Evolutionary conservation across 2,797 vertebrate species (phyloP).

Genomic region (Picus viridis): DNA sequence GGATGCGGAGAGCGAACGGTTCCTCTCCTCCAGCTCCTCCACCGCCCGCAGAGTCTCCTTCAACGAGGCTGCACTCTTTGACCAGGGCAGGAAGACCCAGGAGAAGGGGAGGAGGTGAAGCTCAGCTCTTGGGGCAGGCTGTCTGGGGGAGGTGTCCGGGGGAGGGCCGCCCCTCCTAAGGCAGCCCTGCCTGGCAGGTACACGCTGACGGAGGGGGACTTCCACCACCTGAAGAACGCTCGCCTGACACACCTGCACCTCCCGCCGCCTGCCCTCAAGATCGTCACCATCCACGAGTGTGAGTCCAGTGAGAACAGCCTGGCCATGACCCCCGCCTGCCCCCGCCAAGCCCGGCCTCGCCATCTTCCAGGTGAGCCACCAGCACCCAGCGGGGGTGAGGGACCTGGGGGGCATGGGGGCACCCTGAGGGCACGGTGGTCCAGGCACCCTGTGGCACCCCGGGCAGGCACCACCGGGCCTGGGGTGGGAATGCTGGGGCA

Average conservation of each 20-base stretch:
- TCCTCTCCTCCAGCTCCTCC: conserved; percentile 90
- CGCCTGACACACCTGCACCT: conserved; percentile 93
- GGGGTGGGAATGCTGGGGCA: not conserved
- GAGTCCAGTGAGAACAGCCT: conserved; percentile 91
- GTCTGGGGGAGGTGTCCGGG: rapidly evolving
- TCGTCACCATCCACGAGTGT: conserved; percentile 96
- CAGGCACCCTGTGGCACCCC: not conserved
- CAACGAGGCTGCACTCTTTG: conserved; percentile 94
- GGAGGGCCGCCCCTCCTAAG: not conserved
- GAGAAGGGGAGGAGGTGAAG: conserved; percentile 95
- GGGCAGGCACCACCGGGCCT: not conserved
- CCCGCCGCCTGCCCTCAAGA: conserved; percentile 88
- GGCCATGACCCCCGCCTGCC: conserved; percentile 79
- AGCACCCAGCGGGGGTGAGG: not conserved
- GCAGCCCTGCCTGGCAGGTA: conserved; percentile 79
- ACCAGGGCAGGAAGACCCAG: conserved; percentile 90
- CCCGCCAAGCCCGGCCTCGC: conserved; percentile 88
- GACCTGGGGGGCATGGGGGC: too few relatives aligned
- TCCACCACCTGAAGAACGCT: conserved; percentile 97
- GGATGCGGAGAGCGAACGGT: conserved; percentile 90
- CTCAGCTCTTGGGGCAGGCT: rapidly evolving
- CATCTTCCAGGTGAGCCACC: conserved; percentile 92
- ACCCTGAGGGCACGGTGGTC: too few relatives aligned
- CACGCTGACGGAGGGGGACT: conserved; percentile 96
- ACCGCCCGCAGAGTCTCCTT: conserved; percentile 94